A percentile compares a stretch with the other conserved stretches of the same genome.
phyloP scores from a whole-genome alignment of 2,797 vertebrate species.

The Enteromius paludinosus region DNA sequence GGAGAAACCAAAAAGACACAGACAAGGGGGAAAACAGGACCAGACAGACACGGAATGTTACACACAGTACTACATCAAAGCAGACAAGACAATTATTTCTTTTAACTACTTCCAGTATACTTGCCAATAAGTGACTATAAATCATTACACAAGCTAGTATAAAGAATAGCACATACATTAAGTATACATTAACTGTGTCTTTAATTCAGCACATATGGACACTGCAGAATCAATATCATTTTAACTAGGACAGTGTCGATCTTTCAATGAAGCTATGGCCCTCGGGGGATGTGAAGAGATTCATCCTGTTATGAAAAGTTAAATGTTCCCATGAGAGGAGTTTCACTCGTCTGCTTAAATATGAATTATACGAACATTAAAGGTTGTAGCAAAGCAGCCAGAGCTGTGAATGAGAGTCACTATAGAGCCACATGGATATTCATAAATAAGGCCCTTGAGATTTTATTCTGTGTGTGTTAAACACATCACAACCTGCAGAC shows the following conservation, averaged over 20 bases:
- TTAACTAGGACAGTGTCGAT: slow-evolving; percentile 38
- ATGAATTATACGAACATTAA: slow-evolving; percentile 40
- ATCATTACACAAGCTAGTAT: slow-evolving; percentile 1
- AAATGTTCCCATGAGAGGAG: slow-evolving; percentile 26
- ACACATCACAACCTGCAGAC: slow-evolving; percentile 5
- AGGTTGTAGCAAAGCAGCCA: slow-evolving; percentile 2
- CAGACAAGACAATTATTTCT: neutral
- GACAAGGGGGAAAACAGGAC: no score
- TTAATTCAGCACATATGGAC: slow-evolving; percentile 23
- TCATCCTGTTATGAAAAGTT: slow-evolving; percentile 40
- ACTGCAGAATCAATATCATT: slow-evolving; percentile 35
- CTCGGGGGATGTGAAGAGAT: slow-evolving; percentile 22
- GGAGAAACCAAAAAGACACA: no score
- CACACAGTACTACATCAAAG: neutral
- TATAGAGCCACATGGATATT: slow-evolving; percentile 6
- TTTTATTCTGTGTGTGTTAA: neutral
- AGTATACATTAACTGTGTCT: slow-evolving; percentile 2
- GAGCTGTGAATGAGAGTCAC: neutral
- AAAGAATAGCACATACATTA: slow-evolving; percentile 17
- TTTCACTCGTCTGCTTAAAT: slow-evolving; percentile 40
- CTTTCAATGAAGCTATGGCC: slow-evolving; percentile 23
- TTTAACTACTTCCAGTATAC: slow-evolving; percentile 33
- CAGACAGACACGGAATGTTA: no score
- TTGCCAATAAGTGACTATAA: slow-evolving; percentile 13
- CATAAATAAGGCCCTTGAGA: neutral